A percentile compares a stretch with the other conserved stretches of the same genome.
These are phyloP conservation scores for Watsonalla binaria DNA, from an alignment of 2,888 invertebrate species.

Conservation along the genomic window DNA sequence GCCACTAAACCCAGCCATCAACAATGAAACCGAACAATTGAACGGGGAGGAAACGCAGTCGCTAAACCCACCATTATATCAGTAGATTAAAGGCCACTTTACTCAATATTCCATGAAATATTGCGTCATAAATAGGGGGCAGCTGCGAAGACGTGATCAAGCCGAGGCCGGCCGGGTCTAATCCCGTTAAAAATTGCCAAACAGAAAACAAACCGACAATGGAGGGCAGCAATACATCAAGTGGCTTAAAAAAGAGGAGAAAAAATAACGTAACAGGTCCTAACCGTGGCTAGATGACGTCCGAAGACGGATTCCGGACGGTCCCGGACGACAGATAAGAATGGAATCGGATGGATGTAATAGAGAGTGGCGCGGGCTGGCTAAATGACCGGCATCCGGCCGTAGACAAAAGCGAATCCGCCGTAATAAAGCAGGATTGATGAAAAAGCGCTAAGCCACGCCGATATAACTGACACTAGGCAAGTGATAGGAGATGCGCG, in stretches of 20 bases:
- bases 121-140: conserved; percentile 73
- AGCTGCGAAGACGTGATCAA: conserved; percentile 71
- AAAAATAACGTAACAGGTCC: conserved; percentile 46
- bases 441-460: conserved; percentile 81
- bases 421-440: conserved; percentile 80
- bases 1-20: conserved; percentile 39
- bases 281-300: conserved; percentile 53
- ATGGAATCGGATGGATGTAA: conserved; percentile 73
- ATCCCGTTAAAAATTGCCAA: conserved; percentile 78
- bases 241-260: conserved; percentile 57
- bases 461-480: conserved; percentile 64
- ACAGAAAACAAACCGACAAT: conserved; percentile 72
- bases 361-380: conserved; percentile 67
- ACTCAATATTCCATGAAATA: conserved; percentile 77
- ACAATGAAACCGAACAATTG: conserved; percentile 66
- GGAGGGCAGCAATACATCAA: conserved; percentile 63
- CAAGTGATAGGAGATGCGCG: conserved; percentile 24
- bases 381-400: conserved; percentile 74
- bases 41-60: conserved; percentile 41
- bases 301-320: conserved; percentile 63
- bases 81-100: conserved; percentile 77
- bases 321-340: conserved; percentile 68
- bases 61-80: conserved; percentile 66
- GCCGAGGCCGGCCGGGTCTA: conserved; percentile 48
- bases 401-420: conserved; percentile 74